phyloP scores from a whole-genome alignment of 2,797 vertebrate genomes.

The Myiotriccus ornatus region DNA sequence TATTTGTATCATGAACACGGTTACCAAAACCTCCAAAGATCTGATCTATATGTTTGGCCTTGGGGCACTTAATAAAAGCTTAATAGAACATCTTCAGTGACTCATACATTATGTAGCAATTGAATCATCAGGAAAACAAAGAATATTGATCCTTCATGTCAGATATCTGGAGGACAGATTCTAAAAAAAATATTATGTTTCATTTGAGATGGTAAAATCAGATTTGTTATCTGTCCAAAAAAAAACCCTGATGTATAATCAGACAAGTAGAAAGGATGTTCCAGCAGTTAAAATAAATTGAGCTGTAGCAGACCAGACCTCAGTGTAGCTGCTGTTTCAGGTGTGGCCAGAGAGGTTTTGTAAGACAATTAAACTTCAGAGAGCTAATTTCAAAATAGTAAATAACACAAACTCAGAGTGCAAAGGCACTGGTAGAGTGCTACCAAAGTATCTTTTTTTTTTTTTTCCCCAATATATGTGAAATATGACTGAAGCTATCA shows the following conservation, averaged over 20 bases:
- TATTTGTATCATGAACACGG: not conserved
- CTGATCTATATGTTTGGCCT: slow-evolving; percentile 4
- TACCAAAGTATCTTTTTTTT: not conserved
- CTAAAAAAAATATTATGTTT: not conserved
- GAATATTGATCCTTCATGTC: slow-evolving; percentile 21
- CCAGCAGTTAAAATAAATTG: not conserved
- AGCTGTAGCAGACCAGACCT: not conserved
- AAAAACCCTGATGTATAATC: not conserved
- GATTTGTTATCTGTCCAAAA: not conserved
- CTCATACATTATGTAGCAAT: slow-evolving; percentile 37
- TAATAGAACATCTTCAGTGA: slow-evolving; percentile 19
- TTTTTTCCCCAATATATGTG: accelerated
- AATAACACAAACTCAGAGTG: not conserved
- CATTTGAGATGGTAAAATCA: not conserved
- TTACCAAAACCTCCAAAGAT: slow-evolving; percentile 1
- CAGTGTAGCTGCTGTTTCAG: not conserved
- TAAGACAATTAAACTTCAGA: not conserved
- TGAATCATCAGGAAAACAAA: slow-evolving; percentile 36
- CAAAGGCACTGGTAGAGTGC: not conserved
- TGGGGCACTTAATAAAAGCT: slow-evolving; percentile 13
- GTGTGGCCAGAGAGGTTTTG: not conserved
- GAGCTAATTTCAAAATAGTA: not conserved
- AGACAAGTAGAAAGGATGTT: not conserved
- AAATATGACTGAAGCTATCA: not conserved
- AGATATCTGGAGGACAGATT: not conserved